A percentile compares a stretch with the other conserved stretches of the same genome.
phyloP scores from a whole-genome alignment of 37 sponge, comb jelly and placozoan species.

The Beroe forskalii region DNA sequence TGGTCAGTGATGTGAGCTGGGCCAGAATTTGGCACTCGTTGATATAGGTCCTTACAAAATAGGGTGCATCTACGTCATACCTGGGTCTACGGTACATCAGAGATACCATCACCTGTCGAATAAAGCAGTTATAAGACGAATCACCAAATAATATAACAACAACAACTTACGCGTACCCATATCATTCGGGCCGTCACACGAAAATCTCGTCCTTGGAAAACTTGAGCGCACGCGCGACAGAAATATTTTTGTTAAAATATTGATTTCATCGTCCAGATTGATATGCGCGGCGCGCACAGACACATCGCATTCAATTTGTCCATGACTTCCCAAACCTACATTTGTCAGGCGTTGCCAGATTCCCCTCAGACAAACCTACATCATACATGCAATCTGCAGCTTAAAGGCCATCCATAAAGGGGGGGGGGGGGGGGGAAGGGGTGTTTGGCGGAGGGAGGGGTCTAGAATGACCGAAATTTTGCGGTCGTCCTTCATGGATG shows the following conservation, averaged over 20 bases:
- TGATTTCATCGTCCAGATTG: constrained; percentile 1
- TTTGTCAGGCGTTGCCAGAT: too few relatives aligned
- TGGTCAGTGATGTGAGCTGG: constrained; percentile 17
- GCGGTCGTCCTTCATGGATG: too few relatives aligned
- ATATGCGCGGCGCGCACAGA: background rate
- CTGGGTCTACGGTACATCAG: constrained; percentile 45
- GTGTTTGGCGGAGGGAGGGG: too few relatives aligned
- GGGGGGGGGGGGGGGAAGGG: too few relatives aligned
- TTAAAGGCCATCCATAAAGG: too few relatives aligned
- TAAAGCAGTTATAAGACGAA: too few relatives aligned
- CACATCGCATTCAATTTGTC: background rate
- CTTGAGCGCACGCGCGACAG: constrained; percentile 5
- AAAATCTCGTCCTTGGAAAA: background rate
- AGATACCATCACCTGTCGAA: constrained; percentile 27
- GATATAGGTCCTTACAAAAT: constrained; percentile 52
- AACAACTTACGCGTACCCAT: too few relatives aligned
- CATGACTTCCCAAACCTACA: too few relatives aligned
- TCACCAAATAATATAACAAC: too few relatives aligned
- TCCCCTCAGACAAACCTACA: too few relatives aligned
- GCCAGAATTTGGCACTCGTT: constrained; percentile 61
- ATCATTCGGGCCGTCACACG: background rate
- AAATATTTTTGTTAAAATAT: background rate
- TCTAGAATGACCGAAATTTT: too few relatives aligned
- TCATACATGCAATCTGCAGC: too few relatives aligned
- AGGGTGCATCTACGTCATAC: constrained; percentile 55